phyloP scores from a whole-genome alignment of 2,113 vertebrate genomes.

The Sceloporus tristichus region DNA sequence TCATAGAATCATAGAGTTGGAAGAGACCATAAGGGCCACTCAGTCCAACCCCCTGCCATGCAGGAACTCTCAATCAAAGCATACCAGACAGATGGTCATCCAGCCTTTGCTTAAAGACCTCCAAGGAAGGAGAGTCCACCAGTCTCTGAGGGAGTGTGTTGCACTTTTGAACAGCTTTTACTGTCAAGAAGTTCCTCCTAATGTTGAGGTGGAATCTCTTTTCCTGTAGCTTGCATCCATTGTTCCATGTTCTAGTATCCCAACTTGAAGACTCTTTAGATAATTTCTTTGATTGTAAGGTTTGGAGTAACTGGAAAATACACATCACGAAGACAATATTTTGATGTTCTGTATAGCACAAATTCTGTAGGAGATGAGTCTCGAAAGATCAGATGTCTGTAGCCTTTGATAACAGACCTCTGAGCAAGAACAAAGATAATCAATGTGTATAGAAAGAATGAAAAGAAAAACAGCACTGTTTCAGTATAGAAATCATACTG shows the following conservation, averaged over 20 bases:
- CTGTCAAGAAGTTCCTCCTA: too few species aligned
- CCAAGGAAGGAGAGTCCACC: too few species aligned
- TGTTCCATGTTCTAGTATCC: background rate
- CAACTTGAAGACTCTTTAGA: background rate
- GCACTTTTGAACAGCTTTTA: too few species aligned
- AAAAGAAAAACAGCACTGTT: background rate
- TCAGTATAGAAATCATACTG: background rate
- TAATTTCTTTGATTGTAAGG: background rate
- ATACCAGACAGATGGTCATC: too few species aligned
- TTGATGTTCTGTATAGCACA: background rate
- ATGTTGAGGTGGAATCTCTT: too few species aligned
- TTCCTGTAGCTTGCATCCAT: too few species aligned
- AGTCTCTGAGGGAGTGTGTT: too few species aligned
- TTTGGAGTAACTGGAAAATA: slow-evolving; percentile 16
- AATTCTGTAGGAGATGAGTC: background rate
- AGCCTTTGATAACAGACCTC: slow-evolving; percentile 12
- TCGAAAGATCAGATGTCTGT: background rate
- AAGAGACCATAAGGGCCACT: too few species aligned
- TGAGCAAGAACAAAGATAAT: slow-evolving; percentile 2
- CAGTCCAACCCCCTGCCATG: too few species aligned
- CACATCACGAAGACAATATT: background rate
- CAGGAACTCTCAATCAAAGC: too few species aligned
- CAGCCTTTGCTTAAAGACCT: too few species aligned
- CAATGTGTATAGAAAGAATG: background rate
- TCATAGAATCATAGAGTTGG: background rate